A percentile compares a stretch with the other conserved stretches of the same genome.
These are phyloP conservation scores for Hiodon alosoides DNA, from an alignment of 2,113 vertebrate species.

Conservation along the genomic window DNA sequence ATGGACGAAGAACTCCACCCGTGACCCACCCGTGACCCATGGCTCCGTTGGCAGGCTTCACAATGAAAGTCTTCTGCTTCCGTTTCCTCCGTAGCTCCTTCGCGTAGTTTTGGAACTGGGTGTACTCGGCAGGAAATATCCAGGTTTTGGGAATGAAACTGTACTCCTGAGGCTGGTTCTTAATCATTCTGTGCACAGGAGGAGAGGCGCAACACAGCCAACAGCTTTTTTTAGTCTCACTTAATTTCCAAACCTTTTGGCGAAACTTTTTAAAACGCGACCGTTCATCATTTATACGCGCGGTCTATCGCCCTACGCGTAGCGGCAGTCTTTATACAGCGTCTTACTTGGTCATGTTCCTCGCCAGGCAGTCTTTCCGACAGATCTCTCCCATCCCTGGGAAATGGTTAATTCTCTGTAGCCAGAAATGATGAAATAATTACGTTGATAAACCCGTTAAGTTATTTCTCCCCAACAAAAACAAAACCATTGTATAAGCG, in stretches of 20 bases:
- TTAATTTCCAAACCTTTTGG: no score
- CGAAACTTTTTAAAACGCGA: no score
- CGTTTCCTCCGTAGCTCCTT: conserved; percentile 92
- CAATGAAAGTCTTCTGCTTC: conserved; percentile 94
- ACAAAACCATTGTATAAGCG: conserved; percentile 60
- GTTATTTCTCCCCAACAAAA: conserved; percentile 57
- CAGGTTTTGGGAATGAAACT: conserved; percentile 92
- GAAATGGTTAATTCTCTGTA: conserved; percentile 98
- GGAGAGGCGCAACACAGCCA: conserved; percentile 9
- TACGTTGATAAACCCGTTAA: conserved; percentile 58
- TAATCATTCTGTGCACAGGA: conserved; percentile 80
- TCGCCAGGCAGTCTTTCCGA: conserved; percentile 96
- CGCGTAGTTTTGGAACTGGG: conserved; percentile 94
- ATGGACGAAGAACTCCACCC: not conserved
- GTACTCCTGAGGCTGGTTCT: conserved; percentile 90
- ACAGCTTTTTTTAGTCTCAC: not conserved
- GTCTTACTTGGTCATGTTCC: conserved; percentile 98
- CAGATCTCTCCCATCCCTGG: conserved; percentile 99
- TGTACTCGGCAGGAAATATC: conserved; percentile 95
- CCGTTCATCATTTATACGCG: no score
- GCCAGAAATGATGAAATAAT: conserved; percentile 62
- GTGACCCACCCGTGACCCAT: conserved; percentile 94
- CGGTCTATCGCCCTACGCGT: no score
- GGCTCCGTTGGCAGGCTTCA: conserved; percentile 95
- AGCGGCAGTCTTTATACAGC: not conserved